These are phyloP conservation scores for Macrotis lagotis DNA, from an alignment of 2,113 vertebrate genomes.

Conservation along the genomic window DNA sequence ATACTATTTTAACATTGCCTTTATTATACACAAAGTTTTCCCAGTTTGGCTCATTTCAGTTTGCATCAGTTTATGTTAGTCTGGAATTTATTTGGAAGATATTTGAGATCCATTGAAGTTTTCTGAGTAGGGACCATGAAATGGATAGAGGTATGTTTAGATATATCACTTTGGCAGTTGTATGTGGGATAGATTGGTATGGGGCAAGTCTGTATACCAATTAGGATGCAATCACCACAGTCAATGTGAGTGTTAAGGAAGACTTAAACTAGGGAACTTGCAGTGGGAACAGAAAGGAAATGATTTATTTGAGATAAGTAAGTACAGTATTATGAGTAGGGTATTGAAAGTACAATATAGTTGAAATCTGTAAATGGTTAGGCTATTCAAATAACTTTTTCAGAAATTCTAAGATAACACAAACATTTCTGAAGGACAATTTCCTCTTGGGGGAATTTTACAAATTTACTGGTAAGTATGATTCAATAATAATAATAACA, in stretches of 20 bases:
- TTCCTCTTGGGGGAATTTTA: conserved; percentile 56
- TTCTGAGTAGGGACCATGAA: too few species aligned
- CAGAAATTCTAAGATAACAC: neutral
- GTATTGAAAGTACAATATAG: neutral
- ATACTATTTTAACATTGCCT: neutral
- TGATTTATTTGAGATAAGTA: neutral
- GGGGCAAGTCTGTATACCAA: neutral
- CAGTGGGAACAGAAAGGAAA: neutral
- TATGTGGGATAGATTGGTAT: neutral
- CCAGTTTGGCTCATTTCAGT: neutral
- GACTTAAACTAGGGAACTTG: neutral
- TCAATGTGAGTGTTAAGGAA: neutral
- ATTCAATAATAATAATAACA: conserved; percentile 55
- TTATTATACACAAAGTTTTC: neutral
- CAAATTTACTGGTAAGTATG: conserved; percentile 60
- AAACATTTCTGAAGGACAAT: conserved; percentile 38
- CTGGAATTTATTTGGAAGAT: too few species aligned
- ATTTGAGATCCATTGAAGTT: too few species aligned
- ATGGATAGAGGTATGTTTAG: too few species aligned
- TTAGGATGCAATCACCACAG: neutral
- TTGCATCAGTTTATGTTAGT: neutral
- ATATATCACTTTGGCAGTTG: neutral
- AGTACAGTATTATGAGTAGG: too few species aligned
- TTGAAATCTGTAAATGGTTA: neutral
- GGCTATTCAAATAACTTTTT: neutral